A percentile compares a stretch with the other conserved stretches of the same genome.
These are phyloP conservation scores for Hippoglossus hippoglossus DNA, from an alignment of 2,797 vertebrate species.

Conservation along the genomic window DNA sequence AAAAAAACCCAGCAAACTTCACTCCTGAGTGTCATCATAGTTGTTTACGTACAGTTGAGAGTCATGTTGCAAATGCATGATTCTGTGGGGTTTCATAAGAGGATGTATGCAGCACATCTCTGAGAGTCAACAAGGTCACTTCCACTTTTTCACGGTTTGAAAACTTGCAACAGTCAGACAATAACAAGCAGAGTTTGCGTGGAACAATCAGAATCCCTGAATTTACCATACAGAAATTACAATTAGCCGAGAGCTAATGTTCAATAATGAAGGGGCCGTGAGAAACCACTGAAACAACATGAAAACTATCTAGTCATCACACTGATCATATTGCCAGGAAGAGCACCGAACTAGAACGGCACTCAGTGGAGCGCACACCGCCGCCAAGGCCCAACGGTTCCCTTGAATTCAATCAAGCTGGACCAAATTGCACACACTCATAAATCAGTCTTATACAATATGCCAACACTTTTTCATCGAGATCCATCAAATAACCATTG, in stretches of 20 bases:
- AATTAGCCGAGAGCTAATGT: background rate
- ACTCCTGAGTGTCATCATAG: slow-evolving; percentile 17
- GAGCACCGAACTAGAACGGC: too few species aligned
- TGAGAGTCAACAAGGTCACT: slow-evolving; percentile 81
- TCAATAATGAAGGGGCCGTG: background rate
- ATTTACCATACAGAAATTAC: background rate
- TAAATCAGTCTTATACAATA: too few species aligned
- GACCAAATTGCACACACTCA: too few species aligned
- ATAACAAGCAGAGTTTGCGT: slow-evolving; percentile 33
- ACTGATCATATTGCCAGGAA: too few species aligned
- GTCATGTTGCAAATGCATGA: slow-evolving; percentile 67
- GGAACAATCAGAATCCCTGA: background rate
- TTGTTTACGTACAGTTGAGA: slow-evolving; percentile 57
- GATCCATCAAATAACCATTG: too few species aligned
- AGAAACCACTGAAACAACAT: background rate
- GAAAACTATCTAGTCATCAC: background rate
- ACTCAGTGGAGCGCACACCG: too few species aligned
- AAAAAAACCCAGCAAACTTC: background rate
- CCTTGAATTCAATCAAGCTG: too few species aligned
- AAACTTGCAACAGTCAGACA: slow-evolving; percentile 54
- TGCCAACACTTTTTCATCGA: too few species aligned
- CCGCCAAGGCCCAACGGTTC: too few species aligned
- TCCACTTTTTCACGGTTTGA: slow-evolving; percentile 82
- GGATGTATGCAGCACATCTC: slow-evolving; percentile 82
- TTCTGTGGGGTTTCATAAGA: slow-evolving; percentile 75